These are phyloP conservation scores for Luperina testacea DNA, from an alignment of 2,888 invertebrate species.

Conservation along the genomic window DNA sequence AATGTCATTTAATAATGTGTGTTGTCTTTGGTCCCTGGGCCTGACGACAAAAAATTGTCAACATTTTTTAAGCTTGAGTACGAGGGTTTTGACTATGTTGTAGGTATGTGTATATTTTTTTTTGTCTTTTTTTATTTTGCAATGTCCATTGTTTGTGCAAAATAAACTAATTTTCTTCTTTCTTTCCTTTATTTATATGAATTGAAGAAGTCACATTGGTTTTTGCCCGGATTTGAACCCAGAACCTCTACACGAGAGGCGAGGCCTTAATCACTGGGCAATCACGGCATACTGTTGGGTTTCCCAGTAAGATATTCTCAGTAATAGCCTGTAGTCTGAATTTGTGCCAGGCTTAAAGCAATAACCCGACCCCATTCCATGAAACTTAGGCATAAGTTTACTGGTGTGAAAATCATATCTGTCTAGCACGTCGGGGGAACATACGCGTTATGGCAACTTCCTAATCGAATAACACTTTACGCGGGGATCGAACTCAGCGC, in stretches of 20 bases:
- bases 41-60: too few species aligned
- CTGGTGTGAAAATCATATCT: not conserved
- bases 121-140: too few species aligned
- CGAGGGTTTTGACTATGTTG: too few species aligned
- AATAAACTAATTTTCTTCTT: too few species aligned
- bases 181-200: not conserved
- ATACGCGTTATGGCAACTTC: too few species aligned
- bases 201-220: not conserved
- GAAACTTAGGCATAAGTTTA: not conserved
- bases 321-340: not conserved
- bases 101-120: too few species aligned
- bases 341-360: not conserved
- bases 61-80: too few species aligned
- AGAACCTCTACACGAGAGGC: not conserved
- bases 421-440: too few species aligned
- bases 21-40: too few species aligned
- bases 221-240: not conserved
- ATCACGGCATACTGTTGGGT: not conserved
- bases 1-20: too few species aligned
- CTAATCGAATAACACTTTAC: constrained; percentile 1
- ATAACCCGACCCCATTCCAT: not conserved
- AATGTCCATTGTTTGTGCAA: too few species aligned
- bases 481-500: not conserved
- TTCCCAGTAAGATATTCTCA: not conserved
- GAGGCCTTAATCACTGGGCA: not conserved